Evolutionary conservation across 2,888 invertebrate species (phyloP), one percentile per base, ranked within the genome.

Genomic region (Tetragonisca angustula): DNA sequence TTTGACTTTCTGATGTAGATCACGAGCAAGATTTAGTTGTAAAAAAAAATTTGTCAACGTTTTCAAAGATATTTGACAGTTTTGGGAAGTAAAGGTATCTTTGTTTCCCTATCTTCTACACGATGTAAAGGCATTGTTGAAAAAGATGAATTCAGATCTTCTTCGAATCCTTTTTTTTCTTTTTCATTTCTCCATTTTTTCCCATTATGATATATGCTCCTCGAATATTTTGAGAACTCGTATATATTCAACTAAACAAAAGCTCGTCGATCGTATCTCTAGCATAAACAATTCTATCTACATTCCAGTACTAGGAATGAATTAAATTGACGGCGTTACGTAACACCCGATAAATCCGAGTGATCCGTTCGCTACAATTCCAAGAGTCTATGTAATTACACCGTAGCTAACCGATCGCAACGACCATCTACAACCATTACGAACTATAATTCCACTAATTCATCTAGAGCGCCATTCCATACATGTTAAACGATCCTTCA

Each of bases 291-390:
- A 19, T 56, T 50, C 54, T 76, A 61, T 54, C 43, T 59, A 43
- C 59, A 67, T 67, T 71, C 65, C 79, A n/a, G 17, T n/a, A 11
- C 50, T 54, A 56, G 64, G 54, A 61, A 21, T 83, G 71, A 75
- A 75, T 83, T 83, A 80, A 83, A 81, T 71, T 81, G 81, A 81
- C 62, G 81, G 61, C 17, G 27, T 81, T 81, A 67, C 71, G 65
- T 68, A 81, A 83, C 43, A 71, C 67, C 32, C 59, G 75, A 75
- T 82, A 75, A 80, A 80, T 80, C 75, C 61, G 59, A 50, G 81
- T 61, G 75, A 64, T 81, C 61, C 59, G 49, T 56, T 32, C 24
- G 65, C 54, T 67, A 52, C 59, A 61, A 81, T 71, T 79, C 64
- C 50, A 52, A 56, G 67, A 32, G 64, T 24, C 59, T 36, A 15